Conservation (phyloP, 2,797 vertebrate species). For the Pampus argenteus region DNA sequence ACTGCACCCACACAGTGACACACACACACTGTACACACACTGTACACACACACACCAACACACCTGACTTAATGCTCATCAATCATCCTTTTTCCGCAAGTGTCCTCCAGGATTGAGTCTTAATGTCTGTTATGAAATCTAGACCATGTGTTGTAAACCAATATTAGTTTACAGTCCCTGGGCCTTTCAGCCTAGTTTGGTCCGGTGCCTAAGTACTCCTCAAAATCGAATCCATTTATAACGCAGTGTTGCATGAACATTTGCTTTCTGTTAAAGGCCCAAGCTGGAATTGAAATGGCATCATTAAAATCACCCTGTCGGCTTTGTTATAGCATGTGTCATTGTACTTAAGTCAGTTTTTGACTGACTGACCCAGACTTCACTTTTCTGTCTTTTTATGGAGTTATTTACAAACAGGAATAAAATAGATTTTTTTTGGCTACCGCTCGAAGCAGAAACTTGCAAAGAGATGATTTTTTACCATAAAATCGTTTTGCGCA, state of each 20-base stretch:
- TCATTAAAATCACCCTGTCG: conserved; percentile 64
- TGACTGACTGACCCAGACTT: conserved; percentile 40
- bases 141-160: conserved; percentile 78
- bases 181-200: conserved; percentile 77
- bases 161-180: conserved; percentile 82
- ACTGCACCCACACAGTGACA: conserved; percentile 10
- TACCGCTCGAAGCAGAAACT: conserved; percentile 13
- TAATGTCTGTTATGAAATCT: conserved; percentile 82
- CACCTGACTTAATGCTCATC: conserved; percentile 71
- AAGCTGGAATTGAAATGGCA: conserved; percentile 46
- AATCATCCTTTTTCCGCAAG: conserved; percentile 79
- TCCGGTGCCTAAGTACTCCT: conserved; percentile 79
- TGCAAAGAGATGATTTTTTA: conserved; percentile 20
- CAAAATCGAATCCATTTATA: conserved; percentile 84
- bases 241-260: conserved; percentile 70
- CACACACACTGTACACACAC: conserved; percentile 32
- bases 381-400: conserved; percentile 16
- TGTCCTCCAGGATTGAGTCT: conserved; percentile 74
- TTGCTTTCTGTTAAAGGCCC: conserved; percentile 72
- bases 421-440: conserved; percentile 29
- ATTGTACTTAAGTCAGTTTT: conserved; percentile 34
- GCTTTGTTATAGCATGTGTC: conserved; percentile 46
- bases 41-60: conserved; percentile 48
- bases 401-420: conserved; percentile 38
- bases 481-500: neutral